Percentiles rank a stretch among this genome's conserved stretches.
These are phyloP conservation scores for Peromyscus polionotus DNA, from an alignment of 2,113 vertebrate species.

Conservation along the genomic window DNA sequence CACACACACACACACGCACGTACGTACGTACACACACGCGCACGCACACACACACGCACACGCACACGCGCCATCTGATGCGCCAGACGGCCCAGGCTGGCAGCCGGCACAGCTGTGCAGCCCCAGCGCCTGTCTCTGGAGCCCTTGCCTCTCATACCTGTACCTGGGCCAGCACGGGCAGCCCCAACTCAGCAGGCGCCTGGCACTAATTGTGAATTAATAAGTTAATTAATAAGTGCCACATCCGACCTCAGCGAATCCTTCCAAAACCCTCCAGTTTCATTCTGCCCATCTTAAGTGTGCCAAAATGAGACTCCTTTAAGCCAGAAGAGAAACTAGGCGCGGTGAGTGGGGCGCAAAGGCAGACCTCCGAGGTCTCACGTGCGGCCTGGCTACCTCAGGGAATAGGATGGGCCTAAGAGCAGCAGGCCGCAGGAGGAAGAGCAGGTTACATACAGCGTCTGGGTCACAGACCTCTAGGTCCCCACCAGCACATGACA, in stretches of 20 bases:
- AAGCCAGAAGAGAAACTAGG: not conserved
- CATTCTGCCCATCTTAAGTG: not conserved
- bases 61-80: constrained; percentile 42
- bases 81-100: constrained; percentile 50
- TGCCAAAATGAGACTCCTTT: not conserved
- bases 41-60: not conserved
- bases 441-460: not conserved
- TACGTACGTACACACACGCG: not conserved
- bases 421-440: not conserved
- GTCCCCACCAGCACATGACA: not conserved
- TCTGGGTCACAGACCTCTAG: not conserved
- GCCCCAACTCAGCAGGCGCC: not conserved
- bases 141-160: not conserved
- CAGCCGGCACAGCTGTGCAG: not conserved
- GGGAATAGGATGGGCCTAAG: not conserved
- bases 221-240: constrained; percentile 52
- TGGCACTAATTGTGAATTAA: constrained; percentile 38
- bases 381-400: not conserved
- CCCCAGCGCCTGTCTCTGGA: not conserved
- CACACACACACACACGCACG: too few relatives aligned
- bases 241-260: constrained; percentile 4
- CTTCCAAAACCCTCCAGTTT: not conserved
- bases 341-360: not conserved
- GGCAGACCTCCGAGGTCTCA: not conserved
- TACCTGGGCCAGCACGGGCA: not conserved